Evolutionary conservation across 1,140 invertebrate species (phyloP).

Genomic region (Cydia strobilella): DNA sequence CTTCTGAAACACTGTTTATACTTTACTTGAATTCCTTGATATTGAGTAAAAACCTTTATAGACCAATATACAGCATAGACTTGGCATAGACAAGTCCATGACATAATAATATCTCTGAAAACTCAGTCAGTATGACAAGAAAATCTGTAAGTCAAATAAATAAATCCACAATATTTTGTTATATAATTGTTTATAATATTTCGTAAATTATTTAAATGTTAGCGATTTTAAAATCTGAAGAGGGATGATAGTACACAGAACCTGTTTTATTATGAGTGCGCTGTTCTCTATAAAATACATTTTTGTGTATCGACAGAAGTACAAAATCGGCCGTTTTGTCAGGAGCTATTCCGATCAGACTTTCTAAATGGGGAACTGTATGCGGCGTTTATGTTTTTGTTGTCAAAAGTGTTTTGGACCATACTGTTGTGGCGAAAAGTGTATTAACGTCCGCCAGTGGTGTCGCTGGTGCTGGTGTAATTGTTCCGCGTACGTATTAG

Average conservation of each 20-base stretch:
- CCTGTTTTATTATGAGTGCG: constrained; percentile 8
- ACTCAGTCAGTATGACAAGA: neutral
- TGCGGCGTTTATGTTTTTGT: neutral
- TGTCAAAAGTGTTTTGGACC: neutral
- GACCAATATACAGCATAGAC: neutral
- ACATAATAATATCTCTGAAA: neutral
- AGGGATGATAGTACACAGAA: neutral
- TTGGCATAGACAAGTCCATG: neutral
- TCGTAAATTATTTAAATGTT: neutral
- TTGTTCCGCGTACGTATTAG: neutral
- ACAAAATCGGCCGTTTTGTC: neutral
- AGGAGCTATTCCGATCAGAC: neutral
- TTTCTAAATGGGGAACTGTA: neutral
- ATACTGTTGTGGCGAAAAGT: neutral
- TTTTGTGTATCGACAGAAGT: constrained; percentile 11
- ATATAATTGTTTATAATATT: neutral
- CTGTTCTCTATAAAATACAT: neutral
- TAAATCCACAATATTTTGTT: neutral
- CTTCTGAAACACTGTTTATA: too few species aligned
- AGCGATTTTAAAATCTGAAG: neutral
- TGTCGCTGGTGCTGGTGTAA: neutral
- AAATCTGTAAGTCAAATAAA: neutral
- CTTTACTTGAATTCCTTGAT: too few species aligned
- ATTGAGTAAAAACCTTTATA: neutral
- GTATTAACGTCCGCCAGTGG: neutral